Evolutionary conservation across 23 tunicate species (phyloP), one percentile per base, ranked within the genome.

Genomic region (Clavelina lepadiformis): DNA sequence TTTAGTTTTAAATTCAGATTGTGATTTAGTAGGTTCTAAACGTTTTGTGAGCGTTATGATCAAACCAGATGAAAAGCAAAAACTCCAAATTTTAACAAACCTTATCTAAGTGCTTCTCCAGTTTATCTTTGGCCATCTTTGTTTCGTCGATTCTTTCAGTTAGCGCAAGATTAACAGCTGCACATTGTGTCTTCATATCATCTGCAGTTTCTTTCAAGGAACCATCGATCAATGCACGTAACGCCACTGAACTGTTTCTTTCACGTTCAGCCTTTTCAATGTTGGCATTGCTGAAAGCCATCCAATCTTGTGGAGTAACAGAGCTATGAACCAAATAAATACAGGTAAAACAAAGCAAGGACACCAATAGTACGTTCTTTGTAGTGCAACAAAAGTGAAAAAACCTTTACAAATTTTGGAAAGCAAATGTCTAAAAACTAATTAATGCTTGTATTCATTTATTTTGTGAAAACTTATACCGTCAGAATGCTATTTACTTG

Each of bases 101-200:
- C 81, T 81, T 81, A 52, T 77, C 97, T 37, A 91, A 69, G 72
- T 91, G 98, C 60, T 82, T 55, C 45, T 91, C 92, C 63, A 91
- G 59, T 50, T 82, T 91, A 26, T 82, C 61, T 58, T 91, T 91
- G 5, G 92, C 92, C 58, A 55, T 72, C 58, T 82, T 83, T 51
- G 66, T 72, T 38, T 91, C 92, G 8, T 80, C 65, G 20, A 91
- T 73, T 58, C 98, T 55, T 30, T 91, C 92, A 34, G 49, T 56
- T 58, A 91, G 83, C 29, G 98, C 79, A 15, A 82, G 52, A 55
- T 91, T 78, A 21, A 91, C 98, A 38, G 73, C 79, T 28, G 65
- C 58, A 46, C 87, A 74, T 35, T 91, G 98, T 34, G 74, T 61
- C 56, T 61, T 73, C 98, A 91, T 82, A 55, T 91, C 92, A 56